Base-by-base conservation (phyloP, 2,113 vertebrate genomes). In the Manacus vitellinus region DNA sequence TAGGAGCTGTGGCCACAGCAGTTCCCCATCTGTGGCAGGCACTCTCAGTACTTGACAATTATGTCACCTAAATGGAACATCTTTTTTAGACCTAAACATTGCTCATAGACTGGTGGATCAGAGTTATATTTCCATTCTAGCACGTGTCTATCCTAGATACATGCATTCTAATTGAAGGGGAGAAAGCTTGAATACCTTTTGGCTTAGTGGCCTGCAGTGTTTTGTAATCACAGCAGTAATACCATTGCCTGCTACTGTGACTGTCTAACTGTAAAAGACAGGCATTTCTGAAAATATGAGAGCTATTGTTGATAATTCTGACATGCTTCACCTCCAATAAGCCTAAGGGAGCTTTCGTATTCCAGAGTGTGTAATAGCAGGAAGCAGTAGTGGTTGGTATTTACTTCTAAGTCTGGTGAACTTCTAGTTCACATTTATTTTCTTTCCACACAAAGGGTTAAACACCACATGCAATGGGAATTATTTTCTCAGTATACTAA, bases 11-110 rank as follows among this genome's bases (percentile, higher is more conserved):
- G 95, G 96, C 82, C 85, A 44, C 89, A 67, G 79, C 72, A 82
- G 79, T 31, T 92, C 81, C 73, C 84, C 94, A 89, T 94, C 92
- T 96, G 92, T 59, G 92, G 90, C 74, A 96, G 90, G 94, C 52
- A 33, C 90, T 90, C 51, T 78, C 72, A 70, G 88, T 41, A 77
- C 85, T 80, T 84, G 78, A 85, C 54, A 85, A 73, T 83, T 72
- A 92, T 92, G 85, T 77, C 83, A 77, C 75, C 59, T 63, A 83
- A 47, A 55, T 63, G 72, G 88, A 95, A 90, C 68, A 94, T 86
- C 80, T 79, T 94, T 95, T 93, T 90, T 94, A 88, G 65, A 90
- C 82, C 85, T 93, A 92, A 94, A 86, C 59, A 90, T 93, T 88
- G 61, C 88, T 90, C 67, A 63, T 63, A 95, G 93, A 33, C 82